Conservation (phyloP, 2,797 vertebrate species). For the Sarcophilus harrisii region DNA sequence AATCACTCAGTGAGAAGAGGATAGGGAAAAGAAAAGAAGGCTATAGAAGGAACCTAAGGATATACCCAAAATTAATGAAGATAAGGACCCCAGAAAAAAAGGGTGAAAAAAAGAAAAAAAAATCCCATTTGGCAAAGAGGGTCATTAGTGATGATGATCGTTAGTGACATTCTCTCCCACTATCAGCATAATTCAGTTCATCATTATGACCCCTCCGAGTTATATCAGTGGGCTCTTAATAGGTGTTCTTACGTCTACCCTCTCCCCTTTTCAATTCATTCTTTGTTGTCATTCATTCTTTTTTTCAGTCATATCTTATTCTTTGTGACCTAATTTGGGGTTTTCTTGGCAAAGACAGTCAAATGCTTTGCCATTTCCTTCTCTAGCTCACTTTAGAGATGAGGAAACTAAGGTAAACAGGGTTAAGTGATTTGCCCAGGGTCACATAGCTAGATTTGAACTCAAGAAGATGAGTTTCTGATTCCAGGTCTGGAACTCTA, state of each 20-base stretch:
- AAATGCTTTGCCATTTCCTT: too few species aligned
- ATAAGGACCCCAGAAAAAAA: background rate
- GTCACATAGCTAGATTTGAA: background rate
- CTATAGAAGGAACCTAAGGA: background rate
- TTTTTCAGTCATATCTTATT: background rate
- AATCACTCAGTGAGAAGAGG: background rate
- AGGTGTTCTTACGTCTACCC: constrained; percentile 16
- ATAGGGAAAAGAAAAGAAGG: background rate
- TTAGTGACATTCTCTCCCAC: background rate
- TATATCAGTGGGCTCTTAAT: background rate
- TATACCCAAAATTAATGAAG: background rate
- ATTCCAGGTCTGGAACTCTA: background rate
- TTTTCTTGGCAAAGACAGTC: background rate
- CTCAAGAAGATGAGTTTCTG: background rate
- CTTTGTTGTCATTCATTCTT: background rate
- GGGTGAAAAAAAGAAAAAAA: background rate
- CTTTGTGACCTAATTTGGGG: background rate
- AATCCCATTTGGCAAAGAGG: background rate
- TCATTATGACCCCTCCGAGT: background rate
- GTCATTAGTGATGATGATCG: background rate
- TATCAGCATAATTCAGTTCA: background rate
- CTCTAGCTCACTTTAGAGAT: background rate
- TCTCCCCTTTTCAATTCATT: background rate
- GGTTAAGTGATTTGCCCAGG: background rate
- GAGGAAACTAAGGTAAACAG: background rate